phyloP scores from a whole-genome alignment of 2,888 invertebrate genomes.

The Tetheella fluctuosa region DNA sequence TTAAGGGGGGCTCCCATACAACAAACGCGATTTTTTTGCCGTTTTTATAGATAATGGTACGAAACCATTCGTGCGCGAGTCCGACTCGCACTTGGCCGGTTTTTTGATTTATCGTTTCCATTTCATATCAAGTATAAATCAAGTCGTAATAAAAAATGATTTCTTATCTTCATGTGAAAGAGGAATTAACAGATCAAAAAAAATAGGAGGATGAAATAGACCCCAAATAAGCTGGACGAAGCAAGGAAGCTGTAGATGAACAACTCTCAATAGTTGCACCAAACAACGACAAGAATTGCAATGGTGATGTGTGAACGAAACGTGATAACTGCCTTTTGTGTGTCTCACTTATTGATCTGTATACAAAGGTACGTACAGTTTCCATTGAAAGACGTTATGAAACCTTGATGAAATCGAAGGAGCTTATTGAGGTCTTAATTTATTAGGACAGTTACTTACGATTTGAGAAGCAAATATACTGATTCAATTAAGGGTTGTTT shows the following conservation, averaged over 20 bases:
- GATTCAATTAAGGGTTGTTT: no score
- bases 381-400: constrained; percentile 1
- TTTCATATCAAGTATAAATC: no score
- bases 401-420: background rate
- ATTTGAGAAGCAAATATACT: background rate
- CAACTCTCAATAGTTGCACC: constrained; percentile 16
- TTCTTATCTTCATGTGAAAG: no score
- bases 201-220: background rate
- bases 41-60: no score
- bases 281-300: constrained; percentile 17
- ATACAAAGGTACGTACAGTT: constrained; percentile 14
- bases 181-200: background rate
- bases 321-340: constrained; percentile 27
- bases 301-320: constrained; percentile 21
- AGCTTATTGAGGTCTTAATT: background rate
- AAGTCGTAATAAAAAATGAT: no score
- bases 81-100: no score
- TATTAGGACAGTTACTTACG: background rate
- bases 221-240: background rate
- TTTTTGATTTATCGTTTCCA: background rate
- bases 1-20: no score
- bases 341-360: constrained; percentile 14
- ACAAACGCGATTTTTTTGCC: no score
- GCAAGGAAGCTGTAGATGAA: background rate
- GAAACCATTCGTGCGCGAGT: no score